Percentiles rank a stretch among this genome's conserved stretches.
Conservation (phyloP, 2,113 vertebrate species). For the Lanius ludovicianus region DNA sequence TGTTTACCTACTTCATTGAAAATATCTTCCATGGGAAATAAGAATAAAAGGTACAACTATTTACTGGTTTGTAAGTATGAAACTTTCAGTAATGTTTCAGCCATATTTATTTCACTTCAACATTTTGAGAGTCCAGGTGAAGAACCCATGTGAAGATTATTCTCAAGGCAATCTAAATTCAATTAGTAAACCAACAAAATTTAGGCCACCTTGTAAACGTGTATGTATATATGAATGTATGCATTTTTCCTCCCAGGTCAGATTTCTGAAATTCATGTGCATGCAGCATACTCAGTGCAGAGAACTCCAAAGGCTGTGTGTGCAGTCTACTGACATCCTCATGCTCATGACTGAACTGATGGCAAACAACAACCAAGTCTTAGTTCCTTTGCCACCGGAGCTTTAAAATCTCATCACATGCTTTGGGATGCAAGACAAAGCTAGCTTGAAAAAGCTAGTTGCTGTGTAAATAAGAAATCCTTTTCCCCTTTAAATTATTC, state of each 20-base stretch:
- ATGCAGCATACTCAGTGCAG: accelerated
- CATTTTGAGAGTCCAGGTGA: not conserved
- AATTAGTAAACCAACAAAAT: not conserved
- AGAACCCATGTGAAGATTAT: not conserved
- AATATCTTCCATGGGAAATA: not conserved
- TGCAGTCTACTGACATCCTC: not conserved
- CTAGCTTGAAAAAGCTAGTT: not conserved
- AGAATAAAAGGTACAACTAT: not conserved
- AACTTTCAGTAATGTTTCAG: not conserved
- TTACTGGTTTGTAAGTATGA: not conserved
- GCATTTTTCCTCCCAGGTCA: not conserved
- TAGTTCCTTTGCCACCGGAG: not conserved
- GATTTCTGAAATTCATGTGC: not conserved
- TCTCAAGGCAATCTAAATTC: not conserved
- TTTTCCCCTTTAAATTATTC: not conserved
- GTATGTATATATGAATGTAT: accelerated
- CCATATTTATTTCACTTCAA: not conserved
- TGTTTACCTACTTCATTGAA: not conserved
- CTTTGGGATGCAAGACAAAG: not conserved
- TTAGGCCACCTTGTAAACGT: not conserved
- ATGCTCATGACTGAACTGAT: not conserved
- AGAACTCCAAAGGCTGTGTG: not conserved
- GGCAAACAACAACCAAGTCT: not conserved
- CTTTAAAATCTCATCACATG: not conserved
- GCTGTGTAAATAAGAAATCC: not conserved